These are phyloP conservation scores for Andrena flavipes DNA, from an alignment of 2,888 invertebrate genomes.

Conservation along the genomic window DNA sequence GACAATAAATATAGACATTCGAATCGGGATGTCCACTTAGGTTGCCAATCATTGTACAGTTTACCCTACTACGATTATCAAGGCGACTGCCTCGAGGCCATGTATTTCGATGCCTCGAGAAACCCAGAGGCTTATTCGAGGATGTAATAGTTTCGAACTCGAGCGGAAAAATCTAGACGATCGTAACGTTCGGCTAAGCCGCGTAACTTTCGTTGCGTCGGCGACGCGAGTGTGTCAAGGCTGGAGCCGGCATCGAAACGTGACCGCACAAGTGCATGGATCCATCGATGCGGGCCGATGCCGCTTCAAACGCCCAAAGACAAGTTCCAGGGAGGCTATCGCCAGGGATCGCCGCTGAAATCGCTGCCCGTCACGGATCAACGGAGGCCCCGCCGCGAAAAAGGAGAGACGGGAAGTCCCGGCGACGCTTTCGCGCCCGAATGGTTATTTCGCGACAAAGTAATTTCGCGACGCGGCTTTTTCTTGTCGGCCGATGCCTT, in stretches of 20 bases:
- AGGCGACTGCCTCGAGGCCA: background rate
- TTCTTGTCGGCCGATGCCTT: constrained; percentile 26
- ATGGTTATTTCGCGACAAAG: constrained; percentile 50
- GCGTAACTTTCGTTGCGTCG: constrained; percentile 46
- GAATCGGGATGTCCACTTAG: no score
- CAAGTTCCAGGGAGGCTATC: constrained; percentile 18
- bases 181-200: constrained; percentile 25
- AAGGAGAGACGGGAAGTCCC: constrained; percentile 59
- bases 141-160: background rate
- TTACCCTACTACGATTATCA: no score
- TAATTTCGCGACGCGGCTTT: constrained; percentile 50
- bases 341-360: constrained; percentile 35
- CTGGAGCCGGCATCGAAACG: constrained; percentile 42
- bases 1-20: no score
- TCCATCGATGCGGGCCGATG: background rate
- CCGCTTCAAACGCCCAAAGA: background rate
- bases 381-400: constrained; percentile 35
- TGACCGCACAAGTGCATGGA: constrained; percentile 25
- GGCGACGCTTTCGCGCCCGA: constrained; percentile 46
- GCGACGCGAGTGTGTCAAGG: constrained; percentile 63
- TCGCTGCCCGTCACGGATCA: constrained; percentile 55
- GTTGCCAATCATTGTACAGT: no score
- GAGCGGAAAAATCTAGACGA: constrained; percentile 14
- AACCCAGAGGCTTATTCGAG: background rate
- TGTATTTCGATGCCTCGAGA: background rate